phyloP scores from a whole-genome alignment of 2,888 invertebrate species.

The Antitype chi region DNA sequence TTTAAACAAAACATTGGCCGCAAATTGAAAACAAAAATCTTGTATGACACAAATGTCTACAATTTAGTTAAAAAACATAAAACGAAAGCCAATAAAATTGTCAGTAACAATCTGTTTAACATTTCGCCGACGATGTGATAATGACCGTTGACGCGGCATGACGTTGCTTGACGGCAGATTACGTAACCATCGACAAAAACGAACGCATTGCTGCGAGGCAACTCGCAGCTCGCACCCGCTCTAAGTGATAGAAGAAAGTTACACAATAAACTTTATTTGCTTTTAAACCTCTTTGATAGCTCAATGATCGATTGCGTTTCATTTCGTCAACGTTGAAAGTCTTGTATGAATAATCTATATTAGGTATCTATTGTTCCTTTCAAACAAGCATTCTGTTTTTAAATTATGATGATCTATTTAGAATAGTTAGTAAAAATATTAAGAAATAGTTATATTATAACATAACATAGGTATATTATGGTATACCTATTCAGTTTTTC shows the following conservation, averaged over 20 bases:
- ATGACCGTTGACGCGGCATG: slow-evolving; percentile 78
- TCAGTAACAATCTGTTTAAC: slow-evolving; percentile 64
- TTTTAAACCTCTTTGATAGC: slow-evolving; percentile 61
- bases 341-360: neutral
- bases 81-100: slow-evolving; percentile 68
- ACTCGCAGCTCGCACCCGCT: slow-evolving; percentile 27
- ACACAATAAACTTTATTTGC: slow-evolving; percentile 63
- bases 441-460: neutral
- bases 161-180: slow-evolving; percentile 72
- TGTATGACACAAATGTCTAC: slow-evolving; percentile 1
- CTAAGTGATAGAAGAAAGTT: slow-evolving; percentile 59
- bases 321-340: slow-evolving; percentile 57
- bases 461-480: neutral
- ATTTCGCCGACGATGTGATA: slow-evolving; percentile 72
- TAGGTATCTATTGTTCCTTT: neutral
- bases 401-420: neutral
- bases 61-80: slow-evolving; percentile 45
- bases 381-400: slow-evolving; percentile 17
- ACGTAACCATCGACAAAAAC: slow-evolving; percentile 61
- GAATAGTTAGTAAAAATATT: neutral
- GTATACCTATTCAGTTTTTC: neutral
- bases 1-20: neutral
- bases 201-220: slow-evolving; percentile 40
- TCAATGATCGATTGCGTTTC: slow-evolving; percentile 58
- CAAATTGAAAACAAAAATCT: slow-evolving; percentile 2